Evolutionary conservation across 2,797 vertebrate genomes (phyloP), one percentile per base, ranked within the genome.

Genomic region (Coracias cyanogaster): DNA sequence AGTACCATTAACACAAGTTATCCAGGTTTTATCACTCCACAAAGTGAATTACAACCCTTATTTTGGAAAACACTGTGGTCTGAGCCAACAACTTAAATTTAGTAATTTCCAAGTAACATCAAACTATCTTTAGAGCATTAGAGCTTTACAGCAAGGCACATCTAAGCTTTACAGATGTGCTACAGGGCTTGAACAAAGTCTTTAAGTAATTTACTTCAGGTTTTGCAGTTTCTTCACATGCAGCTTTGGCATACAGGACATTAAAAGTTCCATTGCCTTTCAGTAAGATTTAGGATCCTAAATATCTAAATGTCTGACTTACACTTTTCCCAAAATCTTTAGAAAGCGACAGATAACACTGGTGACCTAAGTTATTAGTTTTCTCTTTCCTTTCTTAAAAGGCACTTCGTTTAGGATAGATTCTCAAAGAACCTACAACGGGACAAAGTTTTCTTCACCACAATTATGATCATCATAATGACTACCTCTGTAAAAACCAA

Each of bases 201-300:
- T 24, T 20, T 9, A 71, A 39, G 9, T 48, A 55, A n/a, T 39
- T 48, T 4, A 39, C 6, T 49, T 66, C 7, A 3, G 3, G 33
- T 39, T 82, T 15, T 35, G 10, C 61, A 43, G 26, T 41, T 73
- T 57, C 22, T 55, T 87, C 13, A 15, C 3, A 9, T 8, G 21
- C 0, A 49, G 6, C n/a, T 86, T 82, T 65, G 10, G 7, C 12
- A n/a, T 1, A 3, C 1, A 58, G 6, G 9, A 26, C 6, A 31
- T 21, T 12, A 55, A n/a, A 49, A 46, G 7, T 66, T 60, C 7
- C 7, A 41, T 6, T 60, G 39, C 31, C 9, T 78, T 82, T 48
- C 71, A 52, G 2, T 29, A 82, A 43, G 17, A 61, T 46, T 33
- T 58, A 65, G 7, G 29, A 8, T 71, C 12, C 33, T 76, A 49